These are phyloP conservation scores for Paracanthobrama guichenoti DNA, from an alignment of 2,113 vertebrate species.

Conservation along the genomic window DNA sequence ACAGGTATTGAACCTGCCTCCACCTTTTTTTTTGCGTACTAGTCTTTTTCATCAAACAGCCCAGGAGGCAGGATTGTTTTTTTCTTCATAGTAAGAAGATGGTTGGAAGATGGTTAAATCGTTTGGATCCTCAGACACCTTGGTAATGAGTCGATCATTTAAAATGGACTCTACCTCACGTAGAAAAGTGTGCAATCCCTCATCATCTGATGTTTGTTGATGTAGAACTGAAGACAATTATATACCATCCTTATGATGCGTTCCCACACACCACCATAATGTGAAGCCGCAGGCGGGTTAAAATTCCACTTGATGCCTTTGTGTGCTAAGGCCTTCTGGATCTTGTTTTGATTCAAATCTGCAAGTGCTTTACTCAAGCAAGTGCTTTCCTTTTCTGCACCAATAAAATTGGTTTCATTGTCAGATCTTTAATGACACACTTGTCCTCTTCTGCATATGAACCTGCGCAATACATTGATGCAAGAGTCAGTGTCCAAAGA, in stretches of 20 bases:
- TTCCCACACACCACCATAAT: background rate
- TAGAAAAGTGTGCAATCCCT: background rate
- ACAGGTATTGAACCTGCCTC: constrained; percentile 38
- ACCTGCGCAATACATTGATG: background rate
- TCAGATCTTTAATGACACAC: background rate
- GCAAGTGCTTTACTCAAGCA: background rate
- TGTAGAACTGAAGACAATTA: background rate
- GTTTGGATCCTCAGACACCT: background rate
- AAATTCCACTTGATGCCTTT: background rate
- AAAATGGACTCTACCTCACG: background rate
- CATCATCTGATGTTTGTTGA: background rate
- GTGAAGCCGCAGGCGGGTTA: background rate
- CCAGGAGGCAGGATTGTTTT: background rate
- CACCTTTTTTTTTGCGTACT: constrained; percentile 15
- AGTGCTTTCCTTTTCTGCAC: background rate
- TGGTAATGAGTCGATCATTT: background rate
- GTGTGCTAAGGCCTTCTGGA: background rate
- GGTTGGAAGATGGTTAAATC: background rate
- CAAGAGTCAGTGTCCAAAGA: background rate
- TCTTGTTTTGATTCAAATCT: background rate
- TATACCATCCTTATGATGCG: background rate
- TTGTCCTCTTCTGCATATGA: background rate
- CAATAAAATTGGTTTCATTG: background rate
- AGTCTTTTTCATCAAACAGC: background rate
- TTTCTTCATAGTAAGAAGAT: background rate